Percentiles rank a stretch among this genome's conserved stretches.
phyloP scores from a whole-genome alignment of 1,140 invertebrate species.

The Magallana ariakensis region DNA sequence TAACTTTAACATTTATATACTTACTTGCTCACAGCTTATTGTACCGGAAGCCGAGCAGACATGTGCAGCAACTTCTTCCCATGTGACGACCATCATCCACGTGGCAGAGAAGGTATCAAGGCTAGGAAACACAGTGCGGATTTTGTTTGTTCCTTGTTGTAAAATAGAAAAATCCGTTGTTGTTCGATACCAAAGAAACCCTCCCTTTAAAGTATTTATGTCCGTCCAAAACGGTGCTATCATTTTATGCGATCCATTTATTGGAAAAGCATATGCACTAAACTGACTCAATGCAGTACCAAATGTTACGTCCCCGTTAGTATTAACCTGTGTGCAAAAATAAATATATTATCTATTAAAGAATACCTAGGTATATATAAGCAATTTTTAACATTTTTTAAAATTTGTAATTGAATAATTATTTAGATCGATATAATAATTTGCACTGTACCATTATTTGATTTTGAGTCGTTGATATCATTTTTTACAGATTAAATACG shows the following conservation, averaged over 20 bases:
- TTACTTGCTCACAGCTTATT: too few relatives aligned
- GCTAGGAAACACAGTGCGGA: slow-evolving; percentile 55
- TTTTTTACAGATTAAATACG: too few relatives aligned
- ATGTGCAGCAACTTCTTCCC: slow-evolving; percentile 66
- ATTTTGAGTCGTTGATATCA: too few relatives aligned
- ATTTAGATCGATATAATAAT: too few relatives aligned
- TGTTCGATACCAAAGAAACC: slow-evolving; percentile 63
- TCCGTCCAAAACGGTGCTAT: slow-evolving; percentile 71
- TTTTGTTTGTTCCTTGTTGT: slow-evolving; percentile 53
- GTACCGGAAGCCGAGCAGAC: slow-evolving; percentile 45
- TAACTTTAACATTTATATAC: too few relatives aligned
- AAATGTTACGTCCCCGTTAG: slow-evolving; percentile 63
- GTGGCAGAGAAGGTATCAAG: slow-evolving; percentile 57
- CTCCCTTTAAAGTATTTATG: slow-evolving; percentile 58
- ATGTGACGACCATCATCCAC: slow-evolving; percentile 69
- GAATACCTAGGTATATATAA: too few relatives aligned
- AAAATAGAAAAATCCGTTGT: slow-evolving; percentile 50
- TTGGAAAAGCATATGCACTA: slow-evolving; percentile 61
- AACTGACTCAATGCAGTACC: slow-evolving; percentile 51
- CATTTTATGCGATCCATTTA: slow-evolving; percentile 50
- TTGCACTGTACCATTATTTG: too few relatives aligned
- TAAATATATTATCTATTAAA: too few relatives aligned
- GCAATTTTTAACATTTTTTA: too few relatives aligned
- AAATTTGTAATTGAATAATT: too few relatives aligned
- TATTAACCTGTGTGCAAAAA: too few relatives aligned